Percentiles rank a stretch among this genome's conserved stretches.
phyloP scores from a whole-genome alignment of 2,888 invertebrate species.

The Synanthedon tipuliformis region DNA sequence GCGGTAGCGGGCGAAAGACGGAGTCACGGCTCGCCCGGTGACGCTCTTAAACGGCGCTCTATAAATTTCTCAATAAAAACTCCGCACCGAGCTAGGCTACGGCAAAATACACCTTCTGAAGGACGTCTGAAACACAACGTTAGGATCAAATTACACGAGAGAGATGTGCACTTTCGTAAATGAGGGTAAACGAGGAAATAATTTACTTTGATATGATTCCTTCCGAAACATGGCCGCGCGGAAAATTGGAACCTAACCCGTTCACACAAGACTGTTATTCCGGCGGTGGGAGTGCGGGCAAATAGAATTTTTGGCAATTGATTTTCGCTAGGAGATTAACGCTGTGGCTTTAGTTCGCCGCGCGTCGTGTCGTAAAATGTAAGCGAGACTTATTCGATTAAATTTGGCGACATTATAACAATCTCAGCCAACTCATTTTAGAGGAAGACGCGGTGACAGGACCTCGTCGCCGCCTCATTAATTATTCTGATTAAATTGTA shows the following conservation, averaged over 20 bases:
- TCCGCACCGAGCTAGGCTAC: slow-evolving; percentile 15
- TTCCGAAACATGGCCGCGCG: slow-evolving; percentile 24
- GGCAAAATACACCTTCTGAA: slow-evolving; percentile 41
- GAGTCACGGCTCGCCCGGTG: slow-evolving; percentile 23
- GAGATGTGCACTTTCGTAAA: slow-evolving; percentile 51
- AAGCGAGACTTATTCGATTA: slow-evolving; percentile 67
- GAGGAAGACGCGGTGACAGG: slow-evolving; percentile 33
- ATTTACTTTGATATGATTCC: slow-evolving; percentile 61
- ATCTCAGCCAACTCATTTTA: slow-evolving; percentile 56
- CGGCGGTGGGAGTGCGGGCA: slow-evolving; percentile 18
- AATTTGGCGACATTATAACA: slow-evolving; percentile 64
- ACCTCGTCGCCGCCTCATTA: slow-evolving; percentile 4
- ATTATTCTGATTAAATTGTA: slow-evolving; percentile 4
- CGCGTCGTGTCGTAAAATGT: slow-evolving; percentile 58
- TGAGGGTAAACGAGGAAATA: slow-evolving; percentile 53
- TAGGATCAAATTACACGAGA: slow-evolving; percentile 16
- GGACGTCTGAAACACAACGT: slow-evolving; percentile 26
- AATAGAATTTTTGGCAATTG: slow-evolving; percentile 65
- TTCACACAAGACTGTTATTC: slow-evolving; percentile 27
- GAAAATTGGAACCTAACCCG: slow-evolving; percentile 36
- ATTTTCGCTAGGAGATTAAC: slow-evolving; percentile 61
- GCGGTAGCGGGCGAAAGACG: slow-evolving; percentile 13
- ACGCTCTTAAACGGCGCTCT: slow-evolving; percentile 52
- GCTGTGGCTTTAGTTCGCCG: slow-evolving; percentile 42
- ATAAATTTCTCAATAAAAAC: slow-evolving; percentile 60